These are phyloP conservation scores for Holcopasites calliopsidis DNA, from an alignment of 1,140 invertebrate species.

Conservation along the genomic window DNA sequence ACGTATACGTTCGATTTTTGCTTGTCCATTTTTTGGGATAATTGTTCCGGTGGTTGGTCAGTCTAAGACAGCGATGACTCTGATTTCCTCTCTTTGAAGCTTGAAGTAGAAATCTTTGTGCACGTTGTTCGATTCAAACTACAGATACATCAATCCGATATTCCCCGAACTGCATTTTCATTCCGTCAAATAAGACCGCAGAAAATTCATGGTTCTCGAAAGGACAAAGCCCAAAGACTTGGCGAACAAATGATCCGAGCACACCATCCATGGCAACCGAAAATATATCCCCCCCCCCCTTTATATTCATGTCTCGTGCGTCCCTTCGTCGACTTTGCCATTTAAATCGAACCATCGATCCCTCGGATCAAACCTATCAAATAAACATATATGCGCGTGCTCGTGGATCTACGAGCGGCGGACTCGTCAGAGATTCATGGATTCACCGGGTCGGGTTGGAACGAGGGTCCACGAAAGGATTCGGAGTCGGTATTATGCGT, in stretches of 20 bases:
- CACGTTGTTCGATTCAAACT: no score
- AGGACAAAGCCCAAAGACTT: no score
- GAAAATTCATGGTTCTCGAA: no score
- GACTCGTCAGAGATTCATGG: conserved; percentile 45
- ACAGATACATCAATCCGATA: no score
- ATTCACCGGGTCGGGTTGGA: conserved; percentile 25
- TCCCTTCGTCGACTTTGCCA: not conserved
- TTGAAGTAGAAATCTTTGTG: no score
- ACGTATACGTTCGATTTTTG: not conserved
- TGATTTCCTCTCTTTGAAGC: no score
- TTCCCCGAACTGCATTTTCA: no score
- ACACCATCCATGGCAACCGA: no score
- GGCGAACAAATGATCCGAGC: no score
- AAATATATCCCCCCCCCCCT: not conserved
- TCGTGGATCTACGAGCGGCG: conserved; percentile 14
- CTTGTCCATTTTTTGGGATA: not conserved
- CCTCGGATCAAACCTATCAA: conserved; percentile 19
- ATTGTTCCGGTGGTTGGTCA: no score
- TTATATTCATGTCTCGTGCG: conserved; percentile 1
- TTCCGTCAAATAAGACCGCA: no score
- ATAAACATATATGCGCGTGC: conserved; percentile 35
- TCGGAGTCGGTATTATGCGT: conserved; percentile 18
- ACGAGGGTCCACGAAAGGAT: not conserved
- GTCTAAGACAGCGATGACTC: no score
- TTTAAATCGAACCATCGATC: conserved; percentile 25